Evolutionary conservation across 2,797 vertebrate species (phyloP), one percentile per base, ranked within the genome.

Genomic region (Pseudochromis fuscus): DNA sequence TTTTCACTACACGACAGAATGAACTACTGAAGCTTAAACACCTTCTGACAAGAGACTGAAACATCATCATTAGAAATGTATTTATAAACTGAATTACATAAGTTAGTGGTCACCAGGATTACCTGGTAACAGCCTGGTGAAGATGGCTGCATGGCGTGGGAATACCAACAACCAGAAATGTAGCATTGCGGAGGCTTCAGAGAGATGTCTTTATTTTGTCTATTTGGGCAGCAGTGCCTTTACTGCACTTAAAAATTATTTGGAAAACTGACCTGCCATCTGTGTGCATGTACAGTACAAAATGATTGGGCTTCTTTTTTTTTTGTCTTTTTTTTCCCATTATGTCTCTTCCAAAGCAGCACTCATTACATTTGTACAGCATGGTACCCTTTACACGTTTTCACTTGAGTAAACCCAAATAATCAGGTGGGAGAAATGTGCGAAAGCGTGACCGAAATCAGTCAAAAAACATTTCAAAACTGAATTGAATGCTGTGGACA

Each of bases 201-300:
- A 85, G 71, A 84, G 81, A 85, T 49, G 69, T 84, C 73, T 85
- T 67, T 84, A 38, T 83, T 76, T 84, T 72, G 66, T 75, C 67
- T 85, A 75, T 86, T 89, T 87, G 87, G 83, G 58, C 81, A 80
- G 66, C 75, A 82, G 71, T 75, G 67, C 62, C 79, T 87, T 79
- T 68, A 65, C 77, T 79, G 65, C 56, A 60, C 78, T 88, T 81
- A 74, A 62, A 87, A 81, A 63, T 49, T 72, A 62, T 90, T 92
- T 90, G 83, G 81, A 88, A 87, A 59, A 74, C 72, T 82, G 85
- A 83, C 85, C 85, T 69, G 71, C 86, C 84, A 89, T 89, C 86
- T 90, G 88, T 65, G 83, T 79, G 66, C 83, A 77, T 81, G 78
- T 82, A 85, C 75, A 87, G 68, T 85, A 83, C 77, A 82, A 77